phyloP scores from a whole-genome alignment of 2,113 vertebrate species.

The Phalacrocorax pelagicus region DNA sequence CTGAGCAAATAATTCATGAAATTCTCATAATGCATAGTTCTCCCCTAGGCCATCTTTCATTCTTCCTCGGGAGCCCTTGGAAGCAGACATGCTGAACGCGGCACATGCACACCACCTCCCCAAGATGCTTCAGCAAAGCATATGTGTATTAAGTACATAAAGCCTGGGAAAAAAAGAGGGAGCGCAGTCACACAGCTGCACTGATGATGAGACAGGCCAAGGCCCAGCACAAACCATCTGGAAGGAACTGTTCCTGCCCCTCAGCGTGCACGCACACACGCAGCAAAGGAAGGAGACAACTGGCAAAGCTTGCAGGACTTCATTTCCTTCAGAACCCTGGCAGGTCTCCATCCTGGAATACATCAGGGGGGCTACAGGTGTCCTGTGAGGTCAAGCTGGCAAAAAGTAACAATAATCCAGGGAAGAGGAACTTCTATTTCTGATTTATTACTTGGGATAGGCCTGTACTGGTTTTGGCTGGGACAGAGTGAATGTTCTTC shows the following conservation, averaged over 20 bases:
- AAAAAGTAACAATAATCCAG: not conserved
- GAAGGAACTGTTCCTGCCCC: conserved; percentile 11
- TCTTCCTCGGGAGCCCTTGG: not conserved
- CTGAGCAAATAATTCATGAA: not conserved
- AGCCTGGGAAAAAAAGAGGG: not conserved
- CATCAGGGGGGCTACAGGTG: not conserved
- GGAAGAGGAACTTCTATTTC: not conserved
- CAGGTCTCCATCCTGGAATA: not conserved
- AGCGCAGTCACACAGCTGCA: not conserved
- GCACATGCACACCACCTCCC: not conserved
- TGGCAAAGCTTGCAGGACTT: not conserved
- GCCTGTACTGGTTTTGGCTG: not conserved
- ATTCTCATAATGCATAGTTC: not conserved
- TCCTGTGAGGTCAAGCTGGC: conserved; percentile 6
- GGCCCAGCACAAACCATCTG: not conserved
- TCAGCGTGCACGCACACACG: not conserved
- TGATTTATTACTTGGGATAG: not conserved
- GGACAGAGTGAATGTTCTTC: no score
- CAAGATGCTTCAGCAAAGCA: not conserved
- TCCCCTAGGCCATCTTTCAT: not conserved
- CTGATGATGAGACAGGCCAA: not conserved
- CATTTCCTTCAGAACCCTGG: not conserved
- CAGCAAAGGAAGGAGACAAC: not conserved
- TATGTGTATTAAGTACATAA: not conserved
- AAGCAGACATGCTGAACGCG: not conserved